A percentile compares a stretch with the other conserved stretches of the same genome.
These are phyloP conservation scores for Setipinna tenuifilis DNA, from an alignment of 2,797 vertebrate genomes.

Conservation along the genomic window DNA sequence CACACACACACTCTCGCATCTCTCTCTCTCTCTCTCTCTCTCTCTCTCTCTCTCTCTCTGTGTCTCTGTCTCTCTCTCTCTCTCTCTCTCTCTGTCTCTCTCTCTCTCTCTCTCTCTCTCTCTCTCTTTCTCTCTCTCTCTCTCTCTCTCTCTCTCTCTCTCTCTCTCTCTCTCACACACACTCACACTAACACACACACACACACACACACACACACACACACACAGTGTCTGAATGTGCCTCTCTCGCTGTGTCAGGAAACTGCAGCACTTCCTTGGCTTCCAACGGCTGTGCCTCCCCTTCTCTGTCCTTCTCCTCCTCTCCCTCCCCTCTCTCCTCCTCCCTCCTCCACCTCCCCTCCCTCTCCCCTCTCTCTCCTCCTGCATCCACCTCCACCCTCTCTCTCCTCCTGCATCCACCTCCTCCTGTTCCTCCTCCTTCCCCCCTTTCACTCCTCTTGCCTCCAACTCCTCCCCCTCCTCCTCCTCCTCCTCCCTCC, in stretches of 20 bases:
- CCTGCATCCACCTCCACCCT: not conserved
- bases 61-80: too few species aligned
- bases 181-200: too few species aligned
- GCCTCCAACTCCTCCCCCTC: not conserved
- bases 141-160: too few species aligned
- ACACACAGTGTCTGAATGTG: not conserved
- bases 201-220: too few species aligned
- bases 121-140: too few species aligned
- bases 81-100: too few species aligned
- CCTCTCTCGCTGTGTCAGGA: conserved; percentile 35
- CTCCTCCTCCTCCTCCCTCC: not conserved
- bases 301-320: not conserved
- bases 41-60: too few species aligned
- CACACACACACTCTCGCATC: too few species aligned
- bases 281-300: conserved; percentile 12
- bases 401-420: conserved; percentile 23
- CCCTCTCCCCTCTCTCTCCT: not conserved
- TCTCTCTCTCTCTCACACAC: too few species aligned
- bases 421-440: not conserved
- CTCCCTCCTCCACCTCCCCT: conserved; percentile 32
- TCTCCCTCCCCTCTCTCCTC: conserved; percentile 52
- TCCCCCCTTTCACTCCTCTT: too few species aligned
- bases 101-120: too few species aligned
- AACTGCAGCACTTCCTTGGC: conserved; percentile 43
- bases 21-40: too few species aligned